Conservation (phyloP, 2,797 vertebrate species). For the Pogonophryne albipinna region DNA sequence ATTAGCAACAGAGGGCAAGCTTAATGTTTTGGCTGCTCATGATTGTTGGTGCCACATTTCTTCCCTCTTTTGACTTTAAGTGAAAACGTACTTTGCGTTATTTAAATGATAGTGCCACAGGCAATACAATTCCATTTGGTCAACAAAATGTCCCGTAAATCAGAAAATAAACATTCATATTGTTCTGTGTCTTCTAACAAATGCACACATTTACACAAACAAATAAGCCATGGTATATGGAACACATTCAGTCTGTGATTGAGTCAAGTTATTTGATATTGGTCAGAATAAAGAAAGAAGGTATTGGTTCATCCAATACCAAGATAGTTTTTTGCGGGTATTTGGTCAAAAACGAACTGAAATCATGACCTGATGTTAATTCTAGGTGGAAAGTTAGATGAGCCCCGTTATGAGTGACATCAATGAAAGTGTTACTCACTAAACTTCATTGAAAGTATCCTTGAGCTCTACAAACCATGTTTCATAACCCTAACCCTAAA, state of each 20-base stretch:
- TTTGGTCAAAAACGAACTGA: too few species aligned
- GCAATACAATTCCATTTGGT: constrained; percentile 4
- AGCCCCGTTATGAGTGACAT: too few species aligned
- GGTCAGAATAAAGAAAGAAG: background rate
- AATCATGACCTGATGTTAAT: background rate
- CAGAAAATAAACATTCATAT: constrained; percentile 12
- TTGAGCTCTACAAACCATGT: background rate
- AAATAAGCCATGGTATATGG: background rate
- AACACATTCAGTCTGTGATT: background rate
- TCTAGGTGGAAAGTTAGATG: too few species aligned
- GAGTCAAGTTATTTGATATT: constrained; percentile 7
- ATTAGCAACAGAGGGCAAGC: background rate
- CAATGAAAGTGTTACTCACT: background rate
- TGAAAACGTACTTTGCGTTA: constrained; percentile 17
- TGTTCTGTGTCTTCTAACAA: background rate
- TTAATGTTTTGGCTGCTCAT: constrained; percentile 23
- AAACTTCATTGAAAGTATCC: background rate
- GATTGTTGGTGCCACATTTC: constrained; percentile 31
- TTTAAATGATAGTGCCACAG: constrained; percentile 13
- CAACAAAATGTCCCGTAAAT: constrained; percentile 26
- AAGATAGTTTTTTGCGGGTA: background rate
- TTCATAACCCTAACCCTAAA: too few species aligned
- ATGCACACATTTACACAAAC: constrained; percentile 9
- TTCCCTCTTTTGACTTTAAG: constrained; percentile 24
- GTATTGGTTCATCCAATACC: background rate